Conservation (phyloP, 1,140 invertebrate genomes). For the Pseudomyrmex gracilis region DNA sequence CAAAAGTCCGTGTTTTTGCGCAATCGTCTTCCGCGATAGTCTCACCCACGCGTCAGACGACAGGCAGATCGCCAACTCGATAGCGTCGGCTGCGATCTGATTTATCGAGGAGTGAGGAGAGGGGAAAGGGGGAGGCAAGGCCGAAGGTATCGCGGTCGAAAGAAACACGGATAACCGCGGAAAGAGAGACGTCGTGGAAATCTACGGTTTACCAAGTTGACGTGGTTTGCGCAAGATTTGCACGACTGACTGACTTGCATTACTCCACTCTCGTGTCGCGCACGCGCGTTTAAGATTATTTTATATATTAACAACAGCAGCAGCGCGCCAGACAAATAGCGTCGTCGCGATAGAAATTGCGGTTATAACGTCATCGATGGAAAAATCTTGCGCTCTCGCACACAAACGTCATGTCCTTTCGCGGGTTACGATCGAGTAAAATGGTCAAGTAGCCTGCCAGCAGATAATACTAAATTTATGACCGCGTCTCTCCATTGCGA, state of each 20-base stretch:
- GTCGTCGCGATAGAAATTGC: neutral
- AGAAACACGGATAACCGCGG: constrained; percentile 20
- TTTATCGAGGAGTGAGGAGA: too few relatives aligned
- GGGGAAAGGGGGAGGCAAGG: neutral
- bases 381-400: neutral
- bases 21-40: neutral
- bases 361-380: neutral
- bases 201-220: constrained; percentile 28
- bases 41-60: neutral
- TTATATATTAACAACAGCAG: too few relatives aligned
- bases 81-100: constrained; percentile 30
- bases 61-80: neutral
- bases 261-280: neutral
- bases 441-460: too few relatives aligned
- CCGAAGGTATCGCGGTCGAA: constrained; percentile 29
- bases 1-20: neutral
- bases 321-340: too few relatives aligned
- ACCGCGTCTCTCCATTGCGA: neutral
- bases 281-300: too few relatives aligned
- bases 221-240: constrained; percentile 46
- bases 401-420: too few relatives aligned
- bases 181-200: constrained; percentile 44
- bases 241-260: constrained; percentile 31
- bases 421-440: too few relatives aligned
- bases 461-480: constrained; percentile 15